Evolutionary conservation across 2,888 invertebrate species (phyloP), one percentile per base, ranked within the genome.

Genomic region (Ellobium chinense): DNA sequence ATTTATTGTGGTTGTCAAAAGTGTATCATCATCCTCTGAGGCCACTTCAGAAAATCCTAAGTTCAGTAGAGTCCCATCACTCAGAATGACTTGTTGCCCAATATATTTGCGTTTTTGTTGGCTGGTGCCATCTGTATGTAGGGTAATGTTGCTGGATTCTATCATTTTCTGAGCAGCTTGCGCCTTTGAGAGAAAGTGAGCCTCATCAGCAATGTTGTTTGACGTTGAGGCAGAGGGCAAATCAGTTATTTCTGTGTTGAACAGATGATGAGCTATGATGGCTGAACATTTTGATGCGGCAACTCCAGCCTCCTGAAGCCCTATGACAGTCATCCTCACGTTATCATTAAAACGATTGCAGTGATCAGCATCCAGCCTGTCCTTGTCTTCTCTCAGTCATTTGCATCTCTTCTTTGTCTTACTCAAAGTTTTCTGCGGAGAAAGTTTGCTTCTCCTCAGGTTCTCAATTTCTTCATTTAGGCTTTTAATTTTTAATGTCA

Each of bases 41-140:
- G 63, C 63, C 29, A 63, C 63, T 27, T 18, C 63, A 2, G 7
- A 12, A 29, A 63, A 63, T 2, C 63, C 63, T 18, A 63, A 29
- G 27, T 29, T 63, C 2, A 63, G 2, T 12, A 27, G 12, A 12
- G 29, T 27, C 12, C 63, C 63, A 12, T 63, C 27, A 63, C 31
- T 18, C 12, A 63, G 27, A 12, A 29, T 63, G 4, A 63, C 12
- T 31, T 63, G 63, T 12, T 63, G 63, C 12, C 63, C 63, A 18
- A 63, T 29, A 63, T 18, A 63, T 31, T 63, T 63, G 12, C 31
- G 24, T 12, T 63, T 63, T 12, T 63, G 18, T 27, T 29, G n/a
- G 63, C 63, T 63, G 31, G 63, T 63, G 14, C 63, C 63, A 63
- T 63, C 63, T 4, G 63, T 18, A 29, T 63, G 63, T 29, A 63